Conservation (phyloP, 2,888 invertebrate genomes). For the Campaea margaritaria region DNA sequence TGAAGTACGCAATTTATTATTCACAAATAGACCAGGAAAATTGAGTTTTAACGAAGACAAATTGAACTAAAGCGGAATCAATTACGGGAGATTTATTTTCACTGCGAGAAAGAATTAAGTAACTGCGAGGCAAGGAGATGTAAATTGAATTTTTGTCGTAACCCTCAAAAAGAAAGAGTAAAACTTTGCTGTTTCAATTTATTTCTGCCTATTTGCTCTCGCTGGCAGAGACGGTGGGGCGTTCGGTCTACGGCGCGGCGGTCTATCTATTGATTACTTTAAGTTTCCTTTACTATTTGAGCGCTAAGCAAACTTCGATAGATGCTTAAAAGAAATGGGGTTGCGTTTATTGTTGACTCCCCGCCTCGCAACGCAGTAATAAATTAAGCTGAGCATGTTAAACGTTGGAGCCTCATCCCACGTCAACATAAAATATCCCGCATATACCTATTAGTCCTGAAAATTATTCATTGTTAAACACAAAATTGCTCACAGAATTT, state of each 20-base stretch:
- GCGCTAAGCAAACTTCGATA: neutral
- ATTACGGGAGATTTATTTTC: slow-evolving; percentile 83
- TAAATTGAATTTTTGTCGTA: slow-evolving; percentile 80
- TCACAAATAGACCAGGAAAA: slow-evolving; percentile 82
- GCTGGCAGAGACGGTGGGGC: slow-evolving; percentile 24
- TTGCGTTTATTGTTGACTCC: slow-evolving; percentile 1
- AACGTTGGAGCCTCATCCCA: slow-evolving; percentile 11
- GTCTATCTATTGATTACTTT: slow-evolving; percentile 20
- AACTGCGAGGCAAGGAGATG: slow-evolving; percentile 75
- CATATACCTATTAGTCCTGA: slow-evolving; percentile 13
- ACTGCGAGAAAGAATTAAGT: slow-evolving; percentile 79
- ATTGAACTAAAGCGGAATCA: slow-evolving; percentile 83
- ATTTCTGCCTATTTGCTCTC: slow-evolving; percentile 47
- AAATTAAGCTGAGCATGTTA: slow-evolving; percentile 2
- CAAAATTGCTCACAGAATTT: slow-evolving; percentile 22
- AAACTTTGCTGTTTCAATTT: slow-evolving; percentile 56
- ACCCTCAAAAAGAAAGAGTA: slow-evolving; percentile 63
- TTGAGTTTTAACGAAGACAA: slow-evolving; percentile 84
- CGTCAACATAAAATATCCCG: slow-evolving; percentile 14
- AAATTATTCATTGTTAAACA: slow-evolving; percentile 22
- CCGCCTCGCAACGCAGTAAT: neutral
- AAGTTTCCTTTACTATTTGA: slow-evolving; percentile 6
- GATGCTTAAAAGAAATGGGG: slow-evolving; percentile 1
- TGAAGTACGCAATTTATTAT: slow-evolving; percentile 80
- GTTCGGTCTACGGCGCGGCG: neutral